Evolutionary conservation across 2,888 invertebrate genomes (phyloP).

Genomic region (Eremobia ochroleuca): DNA sequence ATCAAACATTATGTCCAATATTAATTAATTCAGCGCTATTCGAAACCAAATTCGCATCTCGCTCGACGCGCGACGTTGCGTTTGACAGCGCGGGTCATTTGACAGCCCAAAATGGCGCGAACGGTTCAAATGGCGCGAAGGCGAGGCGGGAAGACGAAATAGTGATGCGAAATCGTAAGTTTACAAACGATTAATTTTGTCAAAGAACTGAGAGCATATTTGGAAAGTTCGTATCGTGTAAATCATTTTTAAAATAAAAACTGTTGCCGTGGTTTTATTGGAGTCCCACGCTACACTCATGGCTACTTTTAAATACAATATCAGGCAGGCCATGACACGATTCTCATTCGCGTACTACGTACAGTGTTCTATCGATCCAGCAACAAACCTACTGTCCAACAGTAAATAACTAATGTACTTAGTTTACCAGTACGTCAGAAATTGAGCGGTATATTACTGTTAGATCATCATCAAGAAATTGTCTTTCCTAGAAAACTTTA

Average conservation of each 20-base stretch:
- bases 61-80: constrained; percentile 25
- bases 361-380: constrained; percentile 18
- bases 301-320: constrained; percentile 14
- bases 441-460: background rate
- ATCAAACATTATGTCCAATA: constrained; percentile 7
- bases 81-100: constrained; percentile 67
- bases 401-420: constrained; percentile 32
- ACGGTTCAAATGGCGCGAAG: constrained; percentile 60
- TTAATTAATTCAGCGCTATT: constrained; percentile 31
- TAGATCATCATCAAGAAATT: background rate
- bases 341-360: constrained; percentile 1
- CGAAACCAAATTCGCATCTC: constrained; percentile 37
- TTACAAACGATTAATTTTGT: background rate
- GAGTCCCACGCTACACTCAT: background rate
- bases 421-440: background rate
- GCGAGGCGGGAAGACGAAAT: constrained; percentile 32
- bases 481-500: background rate
- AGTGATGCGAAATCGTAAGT: constrained; percentile 37
- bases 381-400: constrained; percentile 3
- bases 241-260: background rate
- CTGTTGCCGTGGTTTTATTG: background rate
- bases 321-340: constrained; percentile 19
- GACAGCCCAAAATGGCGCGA: constrained; percentile 57
- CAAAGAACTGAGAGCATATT: background rate
- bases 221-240: background rate